Evolutionary conservation across 2,888 invertebrate genomes (phyloP), one percentile per base, ranked within the genome.

Genomic region (Macaria liturata): DNA sequence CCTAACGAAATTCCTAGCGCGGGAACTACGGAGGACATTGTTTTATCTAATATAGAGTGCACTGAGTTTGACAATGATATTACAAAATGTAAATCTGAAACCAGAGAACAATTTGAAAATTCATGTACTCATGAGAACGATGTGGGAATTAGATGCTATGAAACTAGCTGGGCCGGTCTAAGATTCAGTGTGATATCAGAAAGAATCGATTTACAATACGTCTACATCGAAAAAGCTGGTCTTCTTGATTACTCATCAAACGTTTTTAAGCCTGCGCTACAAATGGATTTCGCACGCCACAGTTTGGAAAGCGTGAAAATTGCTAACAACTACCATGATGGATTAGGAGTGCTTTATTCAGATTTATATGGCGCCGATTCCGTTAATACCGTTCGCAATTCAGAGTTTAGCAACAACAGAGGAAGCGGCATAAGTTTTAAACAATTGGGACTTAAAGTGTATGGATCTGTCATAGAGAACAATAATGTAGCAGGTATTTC

Each of bases 151-250:
- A 93, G 96, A 65, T 98, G 98, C 76, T 97, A 97, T 67, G 96
- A 96, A 71, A 96, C 97, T 0, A 97, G 97, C 40, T 99, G 99
- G 99, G 98, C 98, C 0, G 99, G 99, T 0, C 89, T 99, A 0
- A 93, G 98, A 68, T 95, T 98, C 69, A 97, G 98, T 44, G 96
- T 97, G 55, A 91, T 98, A 54, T 96, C 98, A 0, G 97, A 97
- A 78, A 93, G 97, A 69, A 95, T 97, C 30, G 96, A 97, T 76
- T 91, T 99, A 62, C 97, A 98, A 79, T 97, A 95, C 71, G 94
- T 98, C 4, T 96, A 96, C 3, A 95, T 99, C 46, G 98, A 98
- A 85, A 95, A 95, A 82, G 98, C 99, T 4, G 99, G 99, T 0
- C 93, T 99, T 0, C 93, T 98, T 53, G 99, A 99, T 87, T 98